Evolutionary conservation across 2,797 vertebrate genomes (phyloP), one percentile per base, ranked within the genome.

Genomic region (Chloroceryle amazona): DNA sequence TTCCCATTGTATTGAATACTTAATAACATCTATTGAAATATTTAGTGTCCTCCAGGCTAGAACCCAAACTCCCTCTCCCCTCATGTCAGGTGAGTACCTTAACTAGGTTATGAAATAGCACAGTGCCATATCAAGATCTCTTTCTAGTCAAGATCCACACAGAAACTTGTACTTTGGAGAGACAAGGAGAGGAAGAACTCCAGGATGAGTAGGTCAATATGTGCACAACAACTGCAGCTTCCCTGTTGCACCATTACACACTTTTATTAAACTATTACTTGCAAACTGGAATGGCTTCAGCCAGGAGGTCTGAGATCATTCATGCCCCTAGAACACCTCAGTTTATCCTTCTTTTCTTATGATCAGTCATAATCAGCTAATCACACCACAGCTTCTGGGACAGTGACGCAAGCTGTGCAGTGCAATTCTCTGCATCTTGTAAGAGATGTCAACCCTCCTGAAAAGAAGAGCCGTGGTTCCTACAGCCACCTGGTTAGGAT

Each of bases 1-100:
- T 95, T 96, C 29, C 70, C 37, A 46, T 37, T 1, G 5, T 49
- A 68, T n/a, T 88, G 65, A 91, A 74, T 93, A 83, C 72, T 94
- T 96, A 86, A 92, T 62, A 84, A 10, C 35, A 81, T 5, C 19
- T 75, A 93, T 72, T 95, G 73, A 94, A 96, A 96, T 89, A 95
- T 90, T 96, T 89, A 96, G 80, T 20, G 29, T 28, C 70, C 80
- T 89, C 35, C 39, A 86, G 83, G 68, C 51, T 72, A 68, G 61
- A 90, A 66, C 49, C 4, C 31, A 67, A 84, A 66, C 44, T 75
- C 23, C 46, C 52, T 6, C n/a, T 80, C 41, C 57, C 6, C 42
- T 79, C 31, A 28, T 86, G 26, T 23, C 84, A 84, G 46, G 20
- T 80, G 22, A 87, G 49, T 28, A 12, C 13, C 46, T 83, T 72